Base-by-base conservation (phyloP, 2,113 vertebrate species). In the Oceanodroma tethys region DNA sequence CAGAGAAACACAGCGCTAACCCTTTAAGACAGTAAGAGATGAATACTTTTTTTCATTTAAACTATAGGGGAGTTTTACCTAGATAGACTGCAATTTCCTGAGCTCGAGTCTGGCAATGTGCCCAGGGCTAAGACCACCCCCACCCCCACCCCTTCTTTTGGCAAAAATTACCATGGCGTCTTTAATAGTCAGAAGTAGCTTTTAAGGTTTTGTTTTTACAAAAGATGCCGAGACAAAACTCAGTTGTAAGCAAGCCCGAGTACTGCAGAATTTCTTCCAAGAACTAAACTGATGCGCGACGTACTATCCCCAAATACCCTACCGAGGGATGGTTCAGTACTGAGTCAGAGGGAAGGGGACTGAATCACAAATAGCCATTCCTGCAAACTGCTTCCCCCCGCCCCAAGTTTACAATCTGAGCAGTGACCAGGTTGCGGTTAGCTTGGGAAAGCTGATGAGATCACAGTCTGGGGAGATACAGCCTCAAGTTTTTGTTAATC, bases 71-170 rank as follows among this genome's bases (percentile, higher is more conserved):
- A 96, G 89, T 96, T 96, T 94, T 97, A 97, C 92, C 94, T 96
- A 96, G 93, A 97, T 92, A 94, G 96, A 97, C 88, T 94, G 96
- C 92, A 97, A 97, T 97, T 97, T 97, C 96, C 96, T 97, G 97
- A 95, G 93, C 89, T 91, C 6, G 3, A 91, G 75, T 68, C 89
- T 96, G 96, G 97, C 96, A 94, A 85, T 80, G 78, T 66, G 94
- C 94, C 97, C 93, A 29, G 96, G 84, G 66, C 94, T 93, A 88
- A 94, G 95, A 95, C 93, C 89, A 91, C 95, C 86, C 71, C 91
- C 23, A 0, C 68, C 68, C n/a, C 10, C 34, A 4, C 16, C 10
- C 34, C 75, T 94, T 70, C 81, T 91, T 95, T 90, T 74, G 85
- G 85, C 82, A 97, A 92, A 96, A 97, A 96, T 92, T 70, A 93